A percentile compares a stretch with the other conserved stretches of the same genome.
Evolutionary conservation across 2,888 invertebrate species (phyloP).

Genomic region (Drosophila picticornis): DNA sequence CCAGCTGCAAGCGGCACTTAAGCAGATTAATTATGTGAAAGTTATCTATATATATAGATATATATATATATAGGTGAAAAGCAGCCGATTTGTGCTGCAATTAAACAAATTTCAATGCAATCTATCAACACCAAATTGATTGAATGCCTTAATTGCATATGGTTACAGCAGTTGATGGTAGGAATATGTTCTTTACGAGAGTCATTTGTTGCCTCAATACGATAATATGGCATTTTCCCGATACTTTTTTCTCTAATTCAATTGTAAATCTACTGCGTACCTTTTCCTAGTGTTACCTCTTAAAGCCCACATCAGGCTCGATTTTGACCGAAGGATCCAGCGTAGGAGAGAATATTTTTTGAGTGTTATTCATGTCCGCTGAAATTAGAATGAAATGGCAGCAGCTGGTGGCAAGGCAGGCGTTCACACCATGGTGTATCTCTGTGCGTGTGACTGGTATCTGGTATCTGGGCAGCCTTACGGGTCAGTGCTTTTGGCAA

Average conservation of each 20-base stretch:
- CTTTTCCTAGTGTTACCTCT: not conserved
- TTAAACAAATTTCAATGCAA: not conserved
- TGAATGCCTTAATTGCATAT: not conserved
- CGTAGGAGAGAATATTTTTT: conserved; percentile 25
- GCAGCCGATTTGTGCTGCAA: not conserved
- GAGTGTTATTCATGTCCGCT: conserved; percentile 20
- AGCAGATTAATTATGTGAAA: not conserved
- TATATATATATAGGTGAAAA: not conserved
- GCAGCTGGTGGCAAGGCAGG: not conserved
- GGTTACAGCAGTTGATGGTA: not conserved
- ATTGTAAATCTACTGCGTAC: not conserved
- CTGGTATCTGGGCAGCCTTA: conserved; percentile 56
- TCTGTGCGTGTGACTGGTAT: not conserved
- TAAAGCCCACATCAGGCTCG: not conserved
- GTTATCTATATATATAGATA: not conserved
- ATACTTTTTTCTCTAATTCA: not conserved
- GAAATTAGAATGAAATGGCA: conserved; percentile 22
- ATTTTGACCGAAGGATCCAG: conserved; percentile 1
- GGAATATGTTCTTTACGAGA: not conserved
- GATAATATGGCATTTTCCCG: not conserved
- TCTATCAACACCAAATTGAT: not conserved
- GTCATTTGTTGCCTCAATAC: not conserved
- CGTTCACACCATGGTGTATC: conserved; percentile 19
- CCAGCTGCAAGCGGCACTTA: conserved; percentile 8
- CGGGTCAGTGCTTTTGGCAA: conserved; percentile 67